Evolutionary conservation across 1,140 invertebrate species (phyloP).

Genomic region (Zaprionus camerounensis): DNA sequence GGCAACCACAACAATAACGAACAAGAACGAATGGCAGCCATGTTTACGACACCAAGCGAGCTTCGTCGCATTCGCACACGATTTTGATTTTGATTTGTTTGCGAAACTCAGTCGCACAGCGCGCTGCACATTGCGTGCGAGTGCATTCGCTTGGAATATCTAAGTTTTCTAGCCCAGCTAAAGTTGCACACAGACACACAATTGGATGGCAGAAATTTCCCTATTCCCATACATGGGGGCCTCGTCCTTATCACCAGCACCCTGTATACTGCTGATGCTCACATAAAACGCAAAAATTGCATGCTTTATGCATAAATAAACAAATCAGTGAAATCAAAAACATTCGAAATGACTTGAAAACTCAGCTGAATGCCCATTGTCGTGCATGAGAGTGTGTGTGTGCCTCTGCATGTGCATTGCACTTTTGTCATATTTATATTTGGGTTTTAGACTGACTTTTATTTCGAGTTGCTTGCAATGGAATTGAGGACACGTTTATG

Average conservation of each 20-base stretch:
- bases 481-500: conserved; percentile 34
- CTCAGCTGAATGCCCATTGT: conserved; percentile 72
- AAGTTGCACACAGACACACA: conserved; percentile 26
- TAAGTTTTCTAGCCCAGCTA: conserved; percentile 65
- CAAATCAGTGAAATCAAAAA: conserved; percentile 83
- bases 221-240: too few species aligned
- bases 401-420: conserved; percentile 5
- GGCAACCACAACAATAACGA: conserved; percentile 17
- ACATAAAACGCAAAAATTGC: conserved; percentile 75
- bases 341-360: conserved; percentile 78
- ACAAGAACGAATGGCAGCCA: conserved; percentile 24
- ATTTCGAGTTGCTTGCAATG: conserved; percentile 15
- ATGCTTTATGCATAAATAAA: conserved; percentile 83
- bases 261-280: conserved; percentile 64
- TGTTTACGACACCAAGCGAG: conserved; percentile 60
- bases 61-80: conserved; percentile 69
- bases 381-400: conserved; percentile 21
- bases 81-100: conserved; percentile 83
- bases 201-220: background rate
- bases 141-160: conserved; percentile 79
- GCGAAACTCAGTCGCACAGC: conserved; percentile 62
- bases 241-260: conserved; percentile 17
- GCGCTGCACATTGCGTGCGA: conserved; percentile 50
- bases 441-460: conserved; percentile 16
- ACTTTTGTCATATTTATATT: conserved; percentile 43